Percentiles rank a stretch among this genome's conserved stretches.
phyloP scores from a whole-genome alignment of 2,888 invertebrate species.

The Euplexia lucipara region DNA sequence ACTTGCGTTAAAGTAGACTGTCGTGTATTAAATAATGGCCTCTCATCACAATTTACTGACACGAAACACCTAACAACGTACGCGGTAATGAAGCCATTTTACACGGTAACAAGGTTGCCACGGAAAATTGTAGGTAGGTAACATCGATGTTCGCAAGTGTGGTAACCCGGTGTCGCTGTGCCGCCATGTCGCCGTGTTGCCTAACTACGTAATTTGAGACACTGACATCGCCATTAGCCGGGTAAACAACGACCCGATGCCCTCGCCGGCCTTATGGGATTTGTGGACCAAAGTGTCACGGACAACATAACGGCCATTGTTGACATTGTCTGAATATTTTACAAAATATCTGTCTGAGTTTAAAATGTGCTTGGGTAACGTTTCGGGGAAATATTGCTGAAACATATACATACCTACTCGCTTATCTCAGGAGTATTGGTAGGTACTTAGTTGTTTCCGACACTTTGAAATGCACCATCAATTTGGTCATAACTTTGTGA shows the following conservation, averaged over 20 bases:
- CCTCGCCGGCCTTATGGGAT: conserved; percentile 61
- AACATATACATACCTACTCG: conserved; percentile 18
- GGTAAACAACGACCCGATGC: conserved; percentile 66
- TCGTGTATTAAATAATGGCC: conserved; percentile 21
- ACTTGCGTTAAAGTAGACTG: background rate
- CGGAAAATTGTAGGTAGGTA: conserved; percentile 49
- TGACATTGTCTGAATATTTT: conserved; percentile 42
- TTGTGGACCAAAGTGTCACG: conserved; percentile 56
- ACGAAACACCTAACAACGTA: conserved; percentile 26
- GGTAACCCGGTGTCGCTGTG: conserved; percentile 49
- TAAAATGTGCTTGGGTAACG: conserved; percentile 6
- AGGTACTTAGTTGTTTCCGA: conserved; percentile 19
- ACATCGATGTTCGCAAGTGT: conserved; percentile 46
- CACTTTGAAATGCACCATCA: conserved; percentile 10
- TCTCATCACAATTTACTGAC: conserved; percentile 33
- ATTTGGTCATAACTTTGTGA: background rate
- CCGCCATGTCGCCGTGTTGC: conserved; percentile 30
- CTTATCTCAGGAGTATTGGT: conserved; percentile 15
- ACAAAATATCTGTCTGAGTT: conserved; percentile 15
- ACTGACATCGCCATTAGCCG: conserved; percentile 61
- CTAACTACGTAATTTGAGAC: conserved; percentile 66
- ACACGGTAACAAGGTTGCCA: conserved; percentile 29
- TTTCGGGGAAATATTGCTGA: conserved; percentile 33
- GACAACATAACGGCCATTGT: conserved; percentile 37
- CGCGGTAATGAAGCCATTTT: conserved; percentile 47